Percentiles rank a stretch among this genome's conserved stretches.
Conservation (phyloP, 2,113 vertebrate species). For the Trichechus manatus region DNA sequence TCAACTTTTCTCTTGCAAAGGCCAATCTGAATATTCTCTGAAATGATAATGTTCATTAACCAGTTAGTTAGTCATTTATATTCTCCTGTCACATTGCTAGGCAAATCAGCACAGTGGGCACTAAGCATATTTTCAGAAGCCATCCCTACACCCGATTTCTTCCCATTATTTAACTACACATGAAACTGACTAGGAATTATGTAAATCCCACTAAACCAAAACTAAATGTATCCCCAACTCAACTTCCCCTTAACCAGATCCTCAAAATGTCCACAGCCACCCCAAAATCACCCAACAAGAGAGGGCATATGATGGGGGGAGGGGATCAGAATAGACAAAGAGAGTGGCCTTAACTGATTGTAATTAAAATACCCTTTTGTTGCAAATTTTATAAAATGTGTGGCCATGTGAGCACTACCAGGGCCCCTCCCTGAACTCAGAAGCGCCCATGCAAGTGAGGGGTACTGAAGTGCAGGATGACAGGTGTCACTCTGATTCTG, state of each 20-base stretch:
- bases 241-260: background rate
- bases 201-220: background rate
- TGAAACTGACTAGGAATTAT: background rate
- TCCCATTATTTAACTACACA: background rate
- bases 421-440: background rate
- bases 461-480: background rate
- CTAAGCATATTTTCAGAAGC: background rate
- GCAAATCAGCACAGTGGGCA: background rate
- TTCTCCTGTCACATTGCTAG: constrained; percentile 1
- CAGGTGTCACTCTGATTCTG: background rate
- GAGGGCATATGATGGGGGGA: background rate
- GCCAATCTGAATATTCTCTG: background rate
- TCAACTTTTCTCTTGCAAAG: background rate
- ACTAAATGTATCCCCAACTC: too few relatives aligned
- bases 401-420: background rate
- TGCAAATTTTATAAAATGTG: background rate
- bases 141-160: background rate
- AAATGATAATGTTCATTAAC: background rate
- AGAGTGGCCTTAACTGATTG: background rate
- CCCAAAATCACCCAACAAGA: background rate
- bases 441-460: background rate
- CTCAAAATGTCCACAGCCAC: background rate
- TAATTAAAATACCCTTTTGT: background rate
- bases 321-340: background rate
- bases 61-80: background rate